These are phyloP conservation scores for Martes martes DNA, from an alignment of 2,113 vertebrate species.

Conservation along the genomic window DNA sequence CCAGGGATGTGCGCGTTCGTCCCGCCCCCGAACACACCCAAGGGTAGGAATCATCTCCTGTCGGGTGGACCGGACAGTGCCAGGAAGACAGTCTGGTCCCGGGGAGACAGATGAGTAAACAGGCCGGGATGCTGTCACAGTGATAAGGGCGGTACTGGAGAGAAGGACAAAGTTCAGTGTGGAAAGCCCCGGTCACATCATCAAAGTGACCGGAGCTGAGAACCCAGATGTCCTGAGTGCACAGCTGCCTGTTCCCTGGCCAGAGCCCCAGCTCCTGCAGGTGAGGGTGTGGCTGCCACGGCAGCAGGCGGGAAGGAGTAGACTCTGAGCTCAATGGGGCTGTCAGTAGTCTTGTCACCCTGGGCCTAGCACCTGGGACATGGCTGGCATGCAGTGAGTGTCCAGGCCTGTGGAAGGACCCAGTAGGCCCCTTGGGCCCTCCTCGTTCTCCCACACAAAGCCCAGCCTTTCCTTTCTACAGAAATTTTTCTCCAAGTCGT, in stretches of 20 bases:
- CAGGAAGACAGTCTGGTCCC: not conserved
- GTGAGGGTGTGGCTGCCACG: not conserved
- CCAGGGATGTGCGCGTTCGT: not conserved
- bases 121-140: conserved; percentile 8
- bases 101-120: conserved; percentile 7
- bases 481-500: not conserved
- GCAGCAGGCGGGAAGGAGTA: not conserved
- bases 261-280: not conserved
- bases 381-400: not conserved
- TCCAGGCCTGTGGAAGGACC: not conserved
- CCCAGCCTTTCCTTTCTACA: not conserved
- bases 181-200: conserved; percentile 23
- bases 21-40: not conserved
- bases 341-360: not conserved
- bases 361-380: not conserved
- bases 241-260: not conserved
- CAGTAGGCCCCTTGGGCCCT: not conserved
- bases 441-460: not conserved
- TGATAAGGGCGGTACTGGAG: not conserved
- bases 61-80: not conserved
- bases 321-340: not conserved
- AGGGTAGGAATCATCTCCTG: not conserved
- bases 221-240: not conserved
- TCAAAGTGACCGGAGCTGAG: conserved; percentile 12
- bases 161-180: conserved; percentile 44